phyloP scores from a whole-genome alignment of 2,113 vertebrate species.

The Hystrix brachyura region DNA sequence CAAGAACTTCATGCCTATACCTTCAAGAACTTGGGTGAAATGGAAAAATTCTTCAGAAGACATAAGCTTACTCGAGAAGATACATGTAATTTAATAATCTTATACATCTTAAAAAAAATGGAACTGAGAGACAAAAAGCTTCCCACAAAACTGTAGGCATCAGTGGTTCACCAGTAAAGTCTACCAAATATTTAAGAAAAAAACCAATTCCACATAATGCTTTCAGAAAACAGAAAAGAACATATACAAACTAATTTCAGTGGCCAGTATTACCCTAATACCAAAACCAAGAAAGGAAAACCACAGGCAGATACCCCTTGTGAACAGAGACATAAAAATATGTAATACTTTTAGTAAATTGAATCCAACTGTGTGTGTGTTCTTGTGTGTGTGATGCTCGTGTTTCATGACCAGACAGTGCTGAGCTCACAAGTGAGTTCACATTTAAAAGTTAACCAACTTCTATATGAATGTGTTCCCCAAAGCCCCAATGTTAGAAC shows the following conservation, averaged over 20 bases:
- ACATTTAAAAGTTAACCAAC: background rate
- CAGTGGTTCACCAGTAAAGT: background rate
- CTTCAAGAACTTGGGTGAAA: background rate
- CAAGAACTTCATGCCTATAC: constrained; percentile 22
- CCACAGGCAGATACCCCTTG: too few species aligned
- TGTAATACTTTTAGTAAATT: background rate
- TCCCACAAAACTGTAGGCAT: background rate
- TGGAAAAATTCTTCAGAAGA: background rate
- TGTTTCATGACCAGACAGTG: background rate
- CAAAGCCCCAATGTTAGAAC: background rate
- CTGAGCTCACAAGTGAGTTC: background rate
- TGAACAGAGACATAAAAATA: background rate
- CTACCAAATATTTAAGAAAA: constrained; percentile 2
- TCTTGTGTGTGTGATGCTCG: background rate
- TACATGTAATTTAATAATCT: background rate
- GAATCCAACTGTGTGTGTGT: background rate
- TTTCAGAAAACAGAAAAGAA: constrained; percentile 4
- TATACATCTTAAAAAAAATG: background rate
- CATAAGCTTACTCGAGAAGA: constrained; percentile 15
- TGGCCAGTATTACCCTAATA: background rate
- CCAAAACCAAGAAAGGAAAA: too few species aligned
- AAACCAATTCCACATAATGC: background rate
- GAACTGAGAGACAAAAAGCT: background rate
- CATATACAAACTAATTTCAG: background rate
- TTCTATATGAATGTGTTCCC: background rate